Evolutionary conservation across 2,113 vertebrate genomes (phyloP), one percentile per base, ranked within the genome.

Genomic region (Garra rufa): DNA sequence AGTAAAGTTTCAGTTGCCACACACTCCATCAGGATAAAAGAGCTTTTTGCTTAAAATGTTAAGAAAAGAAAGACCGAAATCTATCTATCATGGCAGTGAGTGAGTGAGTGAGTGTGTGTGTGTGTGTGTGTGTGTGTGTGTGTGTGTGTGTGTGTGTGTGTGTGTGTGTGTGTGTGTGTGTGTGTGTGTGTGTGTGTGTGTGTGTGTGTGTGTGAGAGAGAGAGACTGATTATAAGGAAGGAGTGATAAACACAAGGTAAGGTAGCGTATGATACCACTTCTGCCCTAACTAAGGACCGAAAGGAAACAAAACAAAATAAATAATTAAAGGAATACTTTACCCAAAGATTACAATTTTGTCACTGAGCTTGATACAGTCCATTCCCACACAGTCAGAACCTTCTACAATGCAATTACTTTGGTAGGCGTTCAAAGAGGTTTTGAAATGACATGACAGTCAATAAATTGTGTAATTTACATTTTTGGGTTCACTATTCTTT

Each of bases 11-110:
- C 30, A 69, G 30, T 38, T 69, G 65, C 38, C 30, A 69, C 30
- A 67, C 8, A 67, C 30, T 67, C 63, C 63, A 67, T 67, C 63
- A 67, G 15, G 63, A 67, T 67, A 67, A 65, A 69, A 69, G 15
- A 38, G 30, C 65, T 67, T 34, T 69, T 38, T 38, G 65, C 28
- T 34, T 19, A 69, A 69, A 28, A 63, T 30, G 61, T 63, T 24
- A 63, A 63, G 61, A 30, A 69, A 69, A 38, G 30, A 38, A 34
- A 34, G 24, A 4, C 59, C 59, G 28, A n/a, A 14, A 61, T 63
- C 59, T 11, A n/a, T 63, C 11, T 28, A 28, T 28, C 59, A 6
- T 26, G 57, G 4, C 9, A 34, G 15, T 34, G 38, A 50, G 48
- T 26, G 59, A 26, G 59, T 5, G 24, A 6, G 11, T 26, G 10